Percentiles rank a stretch among this genome's conserved stretches.
Conservation (phyloP, 2,113 vertebrate genomes). For the Cervus canadensis region DNA sequence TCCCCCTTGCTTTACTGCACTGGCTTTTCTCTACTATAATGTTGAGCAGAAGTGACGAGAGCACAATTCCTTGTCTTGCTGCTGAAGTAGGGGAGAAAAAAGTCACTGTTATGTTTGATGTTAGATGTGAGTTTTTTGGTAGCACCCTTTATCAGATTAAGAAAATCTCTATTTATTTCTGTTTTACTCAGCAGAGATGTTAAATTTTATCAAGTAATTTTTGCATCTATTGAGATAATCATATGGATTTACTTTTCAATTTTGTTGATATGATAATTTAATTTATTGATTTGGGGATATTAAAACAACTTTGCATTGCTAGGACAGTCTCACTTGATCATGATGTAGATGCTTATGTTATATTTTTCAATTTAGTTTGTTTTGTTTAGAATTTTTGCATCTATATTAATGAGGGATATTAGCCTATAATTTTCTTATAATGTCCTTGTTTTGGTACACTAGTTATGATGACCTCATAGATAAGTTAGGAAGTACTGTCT, state of each 20-base stretch:
- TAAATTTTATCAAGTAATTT: neutral
- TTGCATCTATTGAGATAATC: neutral
- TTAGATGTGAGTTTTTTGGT: neutral
- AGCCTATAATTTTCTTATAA: neutral
- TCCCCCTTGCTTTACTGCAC: neutral
- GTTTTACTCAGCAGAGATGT: neutral
- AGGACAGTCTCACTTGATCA: neutral
- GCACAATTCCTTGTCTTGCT: neutral
- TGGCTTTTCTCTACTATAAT: neutral
- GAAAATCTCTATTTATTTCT: neutral
- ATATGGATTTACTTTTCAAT: neutral
- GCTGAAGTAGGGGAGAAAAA: neutral
- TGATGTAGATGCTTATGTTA: neutral
- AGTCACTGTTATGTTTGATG: neutral
- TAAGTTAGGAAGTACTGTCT: neutral
- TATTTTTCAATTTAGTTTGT: neutral
- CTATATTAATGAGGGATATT: neutral
- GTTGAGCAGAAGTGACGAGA: neutral
- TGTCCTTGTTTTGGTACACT: neutral
- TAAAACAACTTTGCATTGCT: neutral
- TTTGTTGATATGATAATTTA: neutral
- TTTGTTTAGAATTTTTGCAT: neutral
- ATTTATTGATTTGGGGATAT: neutral
- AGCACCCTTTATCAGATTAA: neutral
- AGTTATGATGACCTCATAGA: neutral